phyloP scores from a whole-genome alignment of 1,140 invertebrate genomes.

The Laupala kohalensis region DNA sequence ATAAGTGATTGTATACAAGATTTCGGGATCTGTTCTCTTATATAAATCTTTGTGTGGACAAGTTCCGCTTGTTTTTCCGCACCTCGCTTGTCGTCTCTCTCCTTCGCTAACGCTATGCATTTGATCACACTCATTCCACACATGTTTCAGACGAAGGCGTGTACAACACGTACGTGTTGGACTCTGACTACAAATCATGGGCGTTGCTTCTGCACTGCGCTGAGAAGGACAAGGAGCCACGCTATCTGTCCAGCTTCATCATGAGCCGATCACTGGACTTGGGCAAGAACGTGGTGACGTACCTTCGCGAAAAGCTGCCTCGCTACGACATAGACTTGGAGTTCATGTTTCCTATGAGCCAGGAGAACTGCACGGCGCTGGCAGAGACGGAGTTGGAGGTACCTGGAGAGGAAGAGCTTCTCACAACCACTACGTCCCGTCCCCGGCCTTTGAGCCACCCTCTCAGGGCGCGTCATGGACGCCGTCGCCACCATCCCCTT shows the following conservation, averaged over 20 bases:
- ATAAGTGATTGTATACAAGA: too few relatives aligned
- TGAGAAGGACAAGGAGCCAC: slow-evolving; percentile 60
- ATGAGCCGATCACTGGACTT: slow-evolving; percentile 49
- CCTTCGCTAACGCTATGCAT: too few relatives aligned
- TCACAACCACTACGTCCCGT: not conserved
- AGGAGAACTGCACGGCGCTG: slow-evolving; percentile 45
- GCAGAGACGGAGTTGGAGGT: not conserved
- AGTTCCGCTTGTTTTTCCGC: too few relatives aligned
- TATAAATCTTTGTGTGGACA: too few relatives aligned
- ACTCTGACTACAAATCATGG: slow-evolving; percentile 66
- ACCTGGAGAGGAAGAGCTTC: too few relatives aligned
- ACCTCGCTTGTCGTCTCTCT: too few relatives aligned
- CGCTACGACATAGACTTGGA: slow-evolving; percentile 58
- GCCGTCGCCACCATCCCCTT: not conserved
- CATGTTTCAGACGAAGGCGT: slow-evolving; percentile 61
- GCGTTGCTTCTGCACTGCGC: slow-evolving; percentile 70
- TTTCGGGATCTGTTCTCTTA: too few relatives aligned
- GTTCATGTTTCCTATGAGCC: slow-evolving; percentile 67
- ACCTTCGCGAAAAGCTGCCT: slow-evolving; percentile 44
- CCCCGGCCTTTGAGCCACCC: not conserved
- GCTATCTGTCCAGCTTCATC: slow-evolving; percentile 72
- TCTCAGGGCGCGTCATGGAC: not conserved
- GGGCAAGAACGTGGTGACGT: slow-evolving; percentile 43
- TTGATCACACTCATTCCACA: too few relatives aligned
- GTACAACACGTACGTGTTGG: slow-evolving; percentile 74